Base-by-base conservation (phyloP, 2,888 invertebrate genomes). In the Diachrysia chrysitis region DNA sequence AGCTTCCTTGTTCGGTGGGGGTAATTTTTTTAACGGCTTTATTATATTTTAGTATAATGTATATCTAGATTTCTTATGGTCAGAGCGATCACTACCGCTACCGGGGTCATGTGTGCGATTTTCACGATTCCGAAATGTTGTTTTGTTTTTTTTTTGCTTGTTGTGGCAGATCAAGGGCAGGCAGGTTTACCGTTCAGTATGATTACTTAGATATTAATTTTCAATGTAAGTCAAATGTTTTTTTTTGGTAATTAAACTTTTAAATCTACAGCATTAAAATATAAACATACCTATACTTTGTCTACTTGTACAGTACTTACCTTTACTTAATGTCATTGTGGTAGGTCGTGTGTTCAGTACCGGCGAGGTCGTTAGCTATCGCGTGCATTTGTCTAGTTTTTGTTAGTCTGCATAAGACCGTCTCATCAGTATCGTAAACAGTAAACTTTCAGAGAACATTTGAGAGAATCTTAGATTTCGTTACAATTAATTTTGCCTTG, bases 1-100 rank as follows among this genome's bases (percentile, higher is more conserved):
- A 25, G 14, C 12, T 71, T 61, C 46, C 60, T 60, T 10, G 58
- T 63, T 54, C 1, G 29, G 17, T 66, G 35, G 19, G 23, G 62
- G 56, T 10, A 51, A 51, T 58, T 55, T 54, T 35, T 35, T 0
- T 48, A 61, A 6, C 7, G 6, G 16, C 21, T 12, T 64, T 64
- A 63, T 60, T 60, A 19, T 42, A 37, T 60, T 37, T 42, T 16
- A 42, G n/a, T 42, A n/a, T 42, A 7, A 42, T 42, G 42, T 56
- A 32, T 42, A 17, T 69, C 17, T 21, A 19, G 29, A 19, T 29
- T 42, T 56, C 21, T 56, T 59, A 19, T 63, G 42, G 7, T 63
- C 48, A 0, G n/a, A 37, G 21, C 57, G 29, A 51, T 55, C 64
- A n/a, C 48, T 62, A 17, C 17, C 48, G 21, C 61, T 72, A 35